A percentile compares a stretch with the other conserved stretches of the same genome.
These are phyloP conservation scores for Bursaphelenchus okinawaensis DNA, from an alignment of 2,888 invertebrate species.

Conservation along the genomic window DNA sequence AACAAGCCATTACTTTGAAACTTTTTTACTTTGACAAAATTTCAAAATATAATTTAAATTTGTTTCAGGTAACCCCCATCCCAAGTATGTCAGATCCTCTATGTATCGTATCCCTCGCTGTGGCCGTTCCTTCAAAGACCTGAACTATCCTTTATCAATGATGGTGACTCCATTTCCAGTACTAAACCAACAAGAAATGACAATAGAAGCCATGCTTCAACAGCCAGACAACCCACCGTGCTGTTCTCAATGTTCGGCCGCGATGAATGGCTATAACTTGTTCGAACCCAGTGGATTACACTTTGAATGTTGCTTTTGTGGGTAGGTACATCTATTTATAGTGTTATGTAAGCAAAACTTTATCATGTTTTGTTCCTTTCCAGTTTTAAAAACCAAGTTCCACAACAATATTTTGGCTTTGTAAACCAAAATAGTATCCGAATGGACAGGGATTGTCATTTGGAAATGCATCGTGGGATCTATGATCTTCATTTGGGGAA, in stretches of 20 bases:
- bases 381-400: not conserved
- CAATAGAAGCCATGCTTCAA: not conserved
- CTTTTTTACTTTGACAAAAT: not conserved
- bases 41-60: not conserved
- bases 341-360: not conserved
- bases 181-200: no score
- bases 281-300: not conserved
- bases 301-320: not conserved
- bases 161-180: not conserved
- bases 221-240: not conserved
- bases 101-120: not conserved
- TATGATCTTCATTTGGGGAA: not conserved
- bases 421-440: not conserved
- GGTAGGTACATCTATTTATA: not conserved
- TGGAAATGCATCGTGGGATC: not conserved
- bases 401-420: not conserved
- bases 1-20: no score
- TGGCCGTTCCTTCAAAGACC: not conserved
- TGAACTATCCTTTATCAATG: not conserved
- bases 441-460: not conserved
- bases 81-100: not conserved
- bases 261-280: not conserved
- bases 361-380: not conserved
- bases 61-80: not conserved
- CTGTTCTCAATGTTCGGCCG: not conserved